These are phyloP conservation scores for Enteromius treurensis DNA, from an alignment of 2,797 vertebrate species.

Conservation along the genomic window DNA sequence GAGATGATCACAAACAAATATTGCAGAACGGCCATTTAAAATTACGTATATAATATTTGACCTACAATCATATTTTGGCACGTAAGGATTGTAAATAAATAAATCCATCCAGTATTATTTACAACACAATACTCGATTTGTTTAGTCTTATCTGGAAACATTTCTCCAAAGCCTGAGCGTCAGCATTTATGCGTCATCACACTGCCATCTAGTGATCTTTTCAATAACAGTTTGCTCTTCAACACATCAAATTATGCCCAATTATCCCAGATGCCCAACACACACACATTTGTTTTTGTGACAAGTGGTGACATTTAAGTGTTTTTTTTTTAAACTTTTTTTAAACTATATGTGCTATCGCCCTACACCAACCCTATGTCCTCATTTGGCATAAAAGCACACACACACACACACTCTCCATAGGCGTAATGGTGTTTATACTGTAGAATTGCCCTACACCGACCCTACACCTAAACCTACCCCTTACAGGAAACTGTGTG, in stretches of 20 bases:
- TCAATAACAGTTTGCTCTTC: neutral
- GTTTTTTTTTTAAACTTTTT: no score
- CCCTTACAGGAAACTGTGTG: no score
- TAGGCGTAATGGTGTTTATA: no score
- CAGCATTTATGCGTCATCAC: neutral
- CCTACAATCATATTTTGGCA: neutral
- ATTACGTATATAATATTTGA: neutral
- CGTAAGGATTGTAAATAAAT: neutral
- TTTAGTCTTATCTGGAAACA: neutral
- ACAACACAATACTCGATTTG: neutral
- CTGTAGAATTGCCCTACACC: no score
- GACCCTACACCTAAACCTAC: no score
- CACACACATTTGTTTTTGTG: no score
- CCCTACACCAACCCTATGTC: no score
- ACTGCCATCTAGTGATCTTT: slow-evolving; percentile 28
- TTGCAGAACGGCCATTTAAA: neutral
- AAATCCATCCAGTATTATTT: neutral
- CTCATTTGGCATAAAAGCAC: no score
- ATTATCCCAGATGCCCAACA: no score
- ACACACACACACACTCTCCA: no score
- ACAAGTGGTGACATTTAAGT: no score
- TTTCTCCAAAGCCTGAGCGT: neutral
- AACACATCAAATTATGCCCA: neutral
- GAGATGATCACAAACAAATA: neutral
- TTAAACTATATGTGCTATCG: no score